Conservation (phyloP, 2,888 invertebrate genomes). For the Dugesia japonica region DNA sequence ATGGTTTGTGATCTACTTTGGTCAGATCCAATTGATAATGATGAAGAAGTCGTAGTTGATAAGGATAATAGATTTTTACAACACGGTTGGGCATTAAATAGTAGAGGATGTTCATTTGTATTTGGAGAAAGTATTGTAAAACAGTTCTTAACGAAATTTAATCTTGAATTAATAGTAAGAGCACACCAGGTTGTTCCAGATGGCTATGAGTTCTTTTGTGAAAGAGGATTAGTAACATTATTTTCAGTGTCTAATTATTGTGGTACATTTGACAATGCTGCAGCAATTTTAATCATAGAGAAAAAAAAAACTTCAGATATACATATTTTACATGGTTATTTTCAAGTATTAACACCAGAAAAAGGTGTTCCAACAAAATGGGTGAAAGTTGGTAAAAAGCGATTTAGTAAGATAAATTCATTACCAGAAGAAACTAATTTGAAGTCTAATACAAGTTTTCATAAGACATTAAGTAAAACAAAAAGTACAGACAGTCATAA, state of each 20-base stretch:
- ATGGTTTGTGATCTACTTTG: conserved; percentile 23
- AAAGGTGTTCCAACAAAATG: not conserved
- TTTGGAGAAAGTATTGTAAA: not conserved
- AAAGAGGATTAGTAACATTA: conserved; percentile 16
- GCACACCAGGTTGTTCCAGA: conserved; percentile 25
- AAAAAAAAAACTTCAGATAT: not conserved
- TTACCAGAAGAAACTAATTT: too few species aligned
- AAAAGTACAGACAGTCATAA: too few species aligned
- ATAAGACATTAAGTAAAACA: too few species aligned
- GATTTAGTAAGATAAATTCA: too few species aligned
- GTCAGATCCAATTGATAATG: conserved; percentile 25
- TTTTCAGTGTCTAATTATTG: conserved; percentile 25
- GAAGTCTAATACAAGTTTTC: too few species aligned
- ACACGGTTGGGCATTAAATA: conserved; percentile 22
- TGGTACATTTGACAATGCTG: conserved; percentile 21
- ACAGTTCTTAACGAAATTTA: conserved; percentile 12
- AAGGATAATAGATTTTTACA: not conserved
- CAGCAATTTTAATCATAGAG: not conserved
- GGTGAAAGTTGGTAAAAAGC: not conserved
- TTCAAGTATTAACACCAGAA: conserved; percentile 10
- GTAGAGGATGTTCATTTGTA: conserved; percentile 21
- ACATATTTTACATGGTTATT: not conserved
- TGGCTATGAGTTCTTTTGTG: conserved; percentile 12
- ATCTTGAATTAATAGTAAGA: conserved; percentile 23
- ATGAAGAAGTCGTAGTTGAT: not conserved